Evolutionary conservation across 64 coral and sea anemone genomes (phyloP).

Genomic region (Pocillopora verrucosa): DNA sequence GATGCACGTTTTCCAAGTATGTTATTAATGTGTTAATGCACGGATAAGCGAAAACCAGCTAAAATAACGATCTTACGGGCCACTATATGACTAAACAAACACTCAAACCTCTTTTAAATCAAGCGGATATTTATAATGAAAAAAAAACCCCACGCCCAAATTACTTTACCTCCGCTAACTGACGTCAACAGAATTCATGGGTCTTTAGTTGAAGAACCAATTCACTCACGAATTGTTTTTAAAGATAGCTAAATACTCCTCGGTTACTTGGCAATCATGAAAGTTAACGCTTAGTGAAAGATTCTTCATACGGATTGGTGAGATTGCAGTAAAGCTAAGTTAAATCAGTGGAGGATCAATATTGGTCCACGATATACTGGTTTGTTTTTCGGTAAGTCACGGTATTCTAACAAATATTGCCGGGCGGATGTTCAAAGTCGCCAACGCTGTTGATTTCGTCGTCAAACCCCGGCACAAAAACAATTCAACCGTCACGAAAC

Average conservation of each 20-base stretch:
- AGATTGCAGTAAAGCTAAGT: neutral
- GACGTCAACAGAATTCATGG: too few species aligned
- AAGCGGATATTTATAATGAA: conserved; percentile 25
- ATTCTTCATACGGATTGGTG: too few species aligned
- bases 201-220: too few species aligned
- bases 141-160: neutral
- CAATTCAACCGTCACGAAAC: conserved; percentile 22
- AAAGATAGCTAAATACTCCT: too few species aligned
- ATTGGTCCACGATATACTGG: conserved; percentile 22
- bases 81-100: conserved; percentile 43
- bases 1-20: neutral
- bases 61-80: conserved; percentile 6
- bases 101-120: conserved; percentile 24
- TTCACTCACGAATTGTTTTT: too few species aligned
- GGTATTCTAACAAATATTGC: conserved; percentile 30
- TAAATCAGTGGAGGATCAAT: conserved; percentile 2
- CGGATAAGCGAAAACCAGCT: conserved; percentile 8
- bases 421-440: neutral
- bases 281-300: too few species aligned
- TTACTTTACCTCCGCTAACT: neutral
- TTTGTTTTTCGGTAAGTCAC: conserved; percentile 27
- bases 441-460: conserved; percentile 3
- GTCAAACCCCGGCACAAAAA: conserved; percentile 15
- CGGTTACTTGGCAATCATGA: too few species aligned
- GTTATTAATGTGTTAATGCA: neutral